Evolutionary conservation across 2,797 vertebrate genomes (phyloP).

Genomic region (Malacoraja senta): DNA sequence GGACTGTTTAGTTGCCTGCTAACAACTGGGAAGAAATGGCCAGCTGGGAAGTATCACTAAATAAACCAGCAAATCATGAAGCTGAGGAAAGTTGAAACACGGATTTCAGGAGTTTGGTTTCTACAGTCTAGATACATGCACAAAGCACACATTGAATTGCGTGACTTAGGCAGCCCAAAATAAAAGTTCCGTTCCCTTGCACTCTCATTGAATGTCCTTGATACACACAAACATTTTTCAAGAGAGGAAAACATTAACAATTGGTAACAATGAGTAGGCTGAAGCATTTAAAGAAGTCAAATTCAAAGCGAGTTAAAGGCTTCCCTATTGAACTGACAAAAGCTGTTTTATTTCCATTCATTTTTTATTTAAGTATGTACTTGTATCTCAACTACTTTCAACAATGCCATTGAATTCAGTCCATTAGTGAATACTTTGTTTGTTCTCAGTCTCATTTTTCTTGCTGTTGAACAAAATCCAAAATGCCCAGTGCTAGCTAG

Average conservation of each 20-base stretch:
- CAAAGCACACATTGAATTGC: neutral
- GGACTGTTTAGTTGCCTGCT: no score
- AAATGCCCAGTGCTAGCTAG: neutral
- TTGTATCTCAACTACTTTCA: constrained; percentile 22
- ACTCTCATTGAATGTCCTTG: neutral
- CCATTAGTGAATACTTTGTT: neutral
- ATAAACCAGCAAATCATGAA: constrained; percentile 3
- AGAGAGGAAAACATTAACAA: neutral
- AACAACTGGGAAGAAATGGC: no score
- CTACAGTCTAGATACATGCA: neutral
- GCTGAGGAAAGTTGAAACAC: neutral
- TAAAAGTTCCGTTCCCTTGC: neutral
- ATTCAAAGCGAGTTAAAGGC: neutral
- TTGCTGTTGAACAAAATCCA: neutral
- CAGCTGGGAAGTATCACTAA: neutral
- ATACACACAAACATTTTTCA: neutral
- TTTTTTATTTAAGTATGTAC: constrained; percentile 1
- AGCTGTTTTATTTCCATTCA: neutral
- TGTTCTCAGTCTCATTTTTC: constrained; percentile 27
- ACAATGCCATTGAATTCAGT: constrained; percentile 6
- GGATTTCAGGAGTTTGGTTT: neutral
- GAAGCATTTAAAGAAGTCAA: constrained; percentile 1
- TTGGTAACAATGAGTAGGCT: neutral
- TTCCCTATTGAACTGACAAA: constrained; percentile 14
- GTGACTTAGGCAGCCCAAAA: neutral